A percentile compares a stretch with the other conserved stretches of the same genome.
These are phyloP conservation scores for Dermatophagoides farinae DNA, from an alignment of 1,140 invertebrate genomes.

Conservation along the genomic window DNA sequence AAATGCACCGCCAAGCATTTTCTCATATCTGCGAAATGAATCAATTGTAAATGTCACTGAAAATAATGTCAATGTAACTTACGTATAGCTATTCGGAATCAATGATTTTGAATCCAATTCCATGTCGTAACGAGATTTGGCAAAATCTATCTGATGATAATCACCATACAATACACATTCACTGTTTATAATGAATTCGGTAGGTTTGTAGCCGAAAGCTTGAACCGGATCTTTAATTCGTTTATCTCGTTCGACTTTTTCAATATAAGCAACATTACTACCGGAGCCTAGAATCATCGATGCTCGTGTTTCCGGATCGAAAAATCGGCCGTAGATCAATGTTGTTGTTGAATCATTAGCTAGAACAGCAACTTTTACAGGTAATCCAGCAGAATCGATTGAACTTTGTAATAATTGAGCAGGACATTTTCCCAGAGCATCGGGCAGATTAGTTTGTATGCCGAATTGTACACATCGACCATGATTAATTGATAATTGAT, in stretches of 20 bases:
- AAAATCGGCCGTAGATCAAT: constrained; percentile 34
- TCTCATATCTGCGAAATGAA: constrained; percentile 36
- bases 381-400: constrained; percentile 34
- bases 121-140: constrained; percentile 47
- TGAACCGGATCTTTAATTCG: constrained; percentile 33
- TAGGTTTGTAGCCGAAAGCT: background rate
- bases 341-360: constrained; percentile 48
- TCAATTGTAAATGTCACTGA: background rate
- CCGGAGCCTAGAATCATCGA: constrained; percentile 44
- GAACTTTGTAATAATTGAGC: constrained; percentile 46
- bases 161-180: constrained; percentile 71
- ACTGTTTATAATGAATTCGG: constrained; percentile 50
- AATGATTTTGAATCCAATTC: constrained; percentile 33
- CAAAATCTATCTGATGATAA: constrained; percentile 49
- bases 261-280: constrained; percentile 57
- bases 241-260: constrained; percentile 40
- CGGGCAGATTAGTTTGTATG: constrained; percentile 31
- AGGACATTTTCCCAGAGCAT: constrained; percentile 47
- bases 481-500: constrained; percentile 41
- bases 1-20: constrained; percentile 74
- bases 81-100: constrained; percentile 20
- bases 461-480: constrained; percentile 25
- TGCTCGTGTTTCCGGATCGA: constrained; percentile 33
- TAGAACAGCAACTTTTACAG: constrained; percentile 47
- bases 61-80: constrained; percentile 7